Conservation (phyloP, 1,140 invertebrate species). For the Pseudomyrmex concolor region DNA sequence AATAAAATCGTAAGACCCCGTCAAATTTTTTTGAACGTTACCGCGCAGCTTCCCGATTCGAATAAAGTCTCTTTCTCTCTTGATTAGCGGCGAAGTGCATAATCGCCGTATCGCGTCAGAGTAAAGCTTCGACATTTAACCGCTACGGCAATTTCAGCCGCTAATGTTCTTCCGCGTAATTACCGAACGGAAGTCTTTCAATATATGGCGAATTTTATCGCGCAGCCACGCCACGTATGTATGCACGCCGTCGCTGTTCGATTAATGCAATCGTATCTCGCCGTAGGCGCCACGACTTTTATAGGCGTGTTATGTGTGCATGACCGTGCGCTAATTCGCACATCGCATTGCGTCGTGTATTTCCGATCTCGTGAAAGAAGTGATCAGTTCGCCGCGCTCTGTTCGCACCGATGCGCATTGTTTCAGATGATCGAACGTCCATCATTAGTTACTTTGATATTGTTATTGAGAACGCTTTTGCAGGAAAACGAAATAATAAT, state of each 20-base stretch:
- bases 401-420: not conserved
- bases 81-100: conserved; percentile 15
- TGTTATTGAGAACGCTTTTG: not conserved
- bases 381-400: conserved; percentile 18
- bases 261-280: conserved; percentile 14
- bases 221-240: not conserved
- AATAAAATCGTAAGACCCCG: not conserved
- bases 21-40: not conserved
- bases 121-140: conserved; percentile 20
- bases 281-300: conserved; percentile 12
- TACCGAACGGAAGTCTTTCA: conserved; percentile 34
- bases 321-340: conserved; percentile 10
- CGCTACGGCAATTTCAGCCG: conserved; percentile 6
- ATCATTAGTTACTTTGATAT: conserved; percentile 7
- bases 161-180: conserved; percentile 36
- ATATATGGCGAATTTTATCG: conserved; percentile 24
- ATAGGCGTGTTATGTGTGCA: conserved; percentile 21
- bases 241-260: conserved; percentile 16
- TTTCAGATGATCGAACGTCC: conserved; percentile 23
- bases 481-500: not conserved
- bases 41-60: not conserved
- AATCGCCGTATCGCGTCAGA: not conserved
- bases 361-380: conserved; percentile 13
- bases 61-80: not conserved
- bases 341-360: conserved; percentile 17